Conservation (phyloP, 2,888 invertebrate genomes). For the Poecilobothrus nobilitatus region DNA sequence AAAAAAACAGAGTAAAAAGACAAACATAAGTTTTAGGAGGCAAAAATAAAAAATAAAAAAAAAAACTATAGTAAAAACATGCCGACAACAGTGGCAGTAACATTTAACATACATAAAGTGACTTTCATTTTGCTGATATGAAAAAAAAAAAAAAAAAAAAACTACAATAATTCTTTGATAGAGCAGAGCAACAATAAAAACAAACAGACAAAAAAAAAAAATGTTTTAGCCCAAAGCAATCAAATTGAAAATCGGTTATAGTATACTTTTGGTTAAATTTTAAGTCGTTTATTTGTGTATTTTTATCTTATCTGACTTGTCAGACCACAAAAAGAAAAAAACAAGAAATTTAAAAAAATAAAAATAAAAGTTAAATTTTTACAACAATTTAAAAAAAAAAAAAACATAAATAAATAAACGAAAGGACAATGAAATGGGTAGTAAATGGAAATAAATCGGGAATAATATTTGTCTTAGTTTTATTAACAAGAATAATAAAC, state of each 20-base stretch:
- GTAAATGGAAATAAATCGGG: no score
- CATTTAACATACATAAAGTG: background rate
- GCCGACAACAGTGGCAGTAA: background rate
- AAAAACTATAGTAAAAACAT: background rate
- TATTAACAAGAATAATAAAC: slow-evolving; percentile 1
- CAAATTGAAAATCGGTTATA: slow-evolving; percentile 1
- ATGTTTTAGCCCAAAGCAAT: background rate
- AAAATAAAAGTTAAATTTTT: no score
- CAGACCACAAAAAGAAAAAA: no score
- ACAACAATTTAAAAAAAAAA: no score
- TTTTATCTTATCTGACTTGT: background rate
- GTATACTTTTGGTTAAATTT: background rate
- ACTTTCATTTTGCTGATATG: background rate
- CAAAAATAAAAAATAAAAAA: no score
- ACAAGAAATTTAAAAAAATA: no score
- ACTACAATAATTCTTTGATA: background rate
- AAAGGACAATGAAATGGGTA: no score
- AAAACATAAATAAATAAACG: no score
- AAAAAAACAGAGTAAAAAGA: background rate
- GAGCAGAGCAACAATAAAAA: no score
- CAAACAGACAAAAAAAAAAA: background rate
- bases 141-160: background rate
- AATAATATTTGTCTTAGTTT: background rate
- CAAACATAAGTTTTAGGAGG: background rate
- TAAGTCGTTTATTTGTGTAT: background rate